Evolutionary conservation across 2,113 vertebrate species (phyloP).

Genomic region (Sander lucioperca): DNA sequence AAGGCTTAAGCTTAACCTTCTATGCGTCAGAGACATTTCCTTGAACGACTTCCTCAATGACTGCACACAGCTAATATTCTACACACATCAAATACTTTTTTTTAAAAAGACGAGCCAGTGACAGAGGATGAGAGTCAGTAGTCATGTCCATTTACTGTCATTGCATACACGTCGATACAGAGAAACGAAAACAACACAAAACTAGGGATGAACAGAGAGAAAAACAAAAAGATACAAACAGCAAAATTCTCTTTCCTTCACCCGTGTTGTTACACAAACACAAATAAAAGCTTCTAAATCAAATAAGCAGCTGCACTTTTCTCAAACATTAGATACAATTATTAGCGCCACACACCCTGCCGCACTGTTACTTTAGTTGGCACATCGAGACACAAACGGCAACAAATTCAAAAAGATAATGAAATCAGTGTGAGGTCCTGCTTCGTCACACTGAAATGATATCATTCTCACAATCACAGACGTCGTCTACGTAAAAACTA

Average conservation of each 20-base stretch:
- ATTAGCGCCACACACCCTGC: constrained; percentile 27
- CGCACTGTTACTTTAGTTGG: constrained; percentile 32
- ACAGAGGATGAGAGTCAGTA: constrained; percentile 38
- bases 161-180: constrained; percentile 48
- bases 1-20: too few species aligned
- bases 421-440: not conserved
- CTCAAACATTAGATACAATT: not conserved
- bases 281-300: constrained; percentile 9
- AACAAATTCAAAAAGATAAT: not conserved
- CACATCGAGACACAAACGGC: constrained; percentile 44
- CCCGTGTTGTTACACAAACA: constrained; percentile 2
- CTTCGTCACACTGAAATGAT: not conserved
- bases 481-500: not conserved
- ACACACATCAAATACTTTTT: not conserved
- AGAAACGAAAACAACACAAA: constrained; percentile 23
- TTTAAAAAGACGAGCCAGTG: constrained; percentile 10
- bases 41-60: too few species aligned
- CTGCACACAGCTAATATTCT: too few species aligned
- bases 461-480: not conserved
- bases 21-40: too few species aligned
- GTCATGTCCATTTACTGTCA: constrained; percentile 65
- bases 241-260: constrained; percentile 17
- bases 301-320: constrained; percentile 19
- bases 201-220: constrained; percentile 1
- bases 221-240: not conserved